Evolutionary conservation across 2,113 vertebrate genomes (phyloP), one percentile per base, ranked within the genome.

Genomic region (Crotalus horridus): DNA sequence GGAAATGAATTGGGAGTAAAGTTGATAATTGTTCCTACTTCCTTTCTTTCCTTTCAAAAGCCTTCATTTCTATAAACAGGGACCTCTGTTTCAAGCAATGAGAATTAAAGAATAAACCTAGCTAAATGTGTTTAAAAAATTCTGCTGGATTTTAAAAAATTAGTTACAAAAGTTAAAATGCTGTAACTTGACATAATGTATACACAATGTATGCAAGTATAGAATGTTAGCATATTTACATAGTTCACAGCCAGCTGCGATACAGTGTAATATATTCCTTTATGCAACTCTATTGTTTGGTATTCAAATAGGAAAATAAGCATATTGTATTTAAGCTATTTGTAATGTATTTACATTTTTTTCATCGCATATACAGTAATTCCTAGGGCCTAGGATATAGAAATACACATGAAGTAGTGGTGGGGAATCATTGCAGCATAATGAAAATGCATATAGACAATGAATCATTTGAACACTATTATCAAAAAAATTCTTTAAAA

Each of bases 21-120:
- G 85, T 91, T 91, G 17, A 48, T 43, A 39, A 91, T 51, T 90
- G 29, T 91, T 91, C 54, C 54, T 90, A 39, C 51, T 90, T 90
- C 48, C 89, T 90, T 81, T n/a, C 74, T 55, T 69, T 74, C 43
- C 43, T 43, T 43, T 43, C n/a, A 33, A 85, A 55, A 24, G 20
- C 13, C 81, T 55, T n/a, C 46, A 53, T 69, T 90, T 90, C 89
- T 90, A 17, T 91, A n/a, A 54, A 85, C 21, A 91, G 7, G 8
- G n/a, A 29, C 54, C 21, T 81, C 54, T 43, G n/a, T 33, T 69
- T 26, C 51, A 91, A 55, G 21, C 13, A 8, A 8, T 56, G 24
- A 43, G 48, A 43, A 33, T 91, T 64, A 51, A 91, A 48, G 20
- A 64, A 64, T 87, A 43, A 87, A 20, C 11, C 29, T 59, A 64